Evolutionary conservation across 2,888 invertebrate genomes (phyloP).

Genomic region (Petrolisthes cinctipes): DNA sequence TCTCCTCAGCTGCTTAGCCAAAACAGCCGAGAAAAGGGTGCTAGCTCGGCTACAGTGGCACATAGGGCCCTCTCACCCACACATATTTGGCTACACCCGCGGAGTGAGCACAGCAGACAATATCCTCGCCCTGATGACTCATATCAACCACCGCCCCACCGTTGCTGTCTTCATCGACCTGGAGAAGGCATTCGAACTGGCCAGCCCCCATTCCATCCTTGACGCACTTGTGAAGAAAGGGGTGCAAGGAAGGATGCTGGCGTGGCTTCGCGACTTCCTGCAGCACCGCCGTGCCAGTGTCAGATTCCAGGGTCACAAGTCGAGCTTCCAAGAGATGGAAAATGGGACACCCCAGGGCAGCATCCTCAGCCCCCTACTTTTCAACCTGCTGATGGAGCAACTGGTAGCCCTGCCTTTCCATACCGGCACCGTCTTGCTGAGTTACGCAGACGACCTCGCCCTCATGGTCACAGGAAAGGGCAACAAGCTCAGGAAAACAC

Average conservation of each 20-base stretch:
- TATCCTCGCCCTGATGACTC: too few relatives aligned
- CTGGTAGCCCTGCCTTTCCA: too few relatives aligned
- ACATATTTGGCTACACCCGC: too few relatives aligned
- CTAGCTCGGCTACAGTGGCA: too few relatives aligned
- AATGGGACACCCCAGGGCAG: too few relatives aligned
- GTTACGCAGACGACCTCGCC: slow-evolving; percentile 11
- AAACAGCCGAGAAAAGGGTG: too few relatives aligned
- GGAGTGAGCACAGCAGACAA: too few relatives aligned
- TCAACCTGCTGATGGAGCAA: too few relatives aligned
- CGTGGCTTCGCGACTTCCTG: slow-evolving; percentile 16
- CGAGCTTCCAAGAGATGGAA: neutral
- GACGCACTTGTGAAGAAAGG: neutral
- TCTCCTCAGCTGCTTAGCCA: too few relatives aligned
- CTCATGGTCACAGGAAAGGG: neutral
- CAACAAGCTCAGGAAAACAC: neutral
- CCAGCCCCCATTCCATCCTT: slow-evolving; percentile 11
- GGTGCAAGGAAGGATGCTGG: slow-evolving; percentile 6
- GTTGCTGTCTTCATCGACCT: neutral
- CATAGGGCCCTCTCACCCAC: too few relatives aligned
- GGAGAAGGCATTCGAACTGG: slow-evolving; percentile 18
- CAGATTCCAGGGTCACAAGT: slow-evolving; percentile 21
- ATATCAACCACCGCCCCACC: neutral
- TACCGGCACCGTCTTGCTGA: too few relatives aligned
- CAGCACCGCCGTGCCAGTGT: neutral
- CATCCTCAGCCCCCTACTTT: too few relatives aligned